Evolutionary conservation across 2,113 vertebrate species (phyloP).

Genomic region (Gopherus flavomarginatus): DNA sequence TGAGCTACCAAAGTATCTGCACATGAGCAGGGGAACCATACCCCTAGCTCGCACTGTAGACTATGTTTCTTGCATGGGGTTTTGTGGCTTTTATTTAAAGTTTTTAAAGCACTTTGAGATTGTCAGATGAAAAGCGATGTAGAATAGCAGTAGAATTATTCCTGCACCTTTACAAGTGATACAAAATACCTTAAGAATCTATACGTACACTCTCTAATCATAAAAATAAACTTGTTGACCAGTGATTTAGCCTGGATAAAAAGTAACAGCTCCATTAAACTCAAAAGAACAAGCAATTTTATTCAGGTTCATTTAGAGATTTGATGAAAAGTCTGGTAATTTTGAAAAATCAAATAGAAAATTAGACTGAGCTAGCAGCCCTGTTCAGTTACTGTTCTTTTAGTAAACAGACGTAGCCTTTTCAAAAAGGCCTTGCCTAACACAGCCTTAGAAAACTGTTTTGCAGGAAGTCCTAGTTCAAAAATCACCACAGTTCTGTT

Average conservation of each 20-base stretch:
- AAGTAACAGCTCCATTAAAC: conserved; percentile 63
- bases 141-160: neutral
- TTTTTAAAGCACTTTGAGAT: conserved; percentile 21
- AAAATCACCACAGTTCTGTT: conserved; percentile 32
- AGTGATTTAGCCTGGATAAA: conserved; percentile 51
- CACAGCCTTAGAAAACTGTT: neutral
- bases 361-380: neutral
- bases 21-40: neutral
- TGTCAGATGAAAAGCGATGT: neutral
- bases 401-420: neutral
- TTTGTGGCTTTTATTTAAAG: conserved; percentile 15
- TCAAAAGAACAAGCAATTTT: conserved; percentile 33
- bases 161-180: conserved; percentile 7
- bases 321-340: conserved; percentile 15
- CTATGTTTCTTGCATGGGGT: neutral
- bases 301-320: conserved; percentile 34
- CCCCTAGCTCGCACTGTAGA: neutral
- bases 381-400: neutral
- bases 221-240: neutral
- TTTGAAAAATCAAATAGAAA: conserved; percentile 35
- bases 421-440: neutral
- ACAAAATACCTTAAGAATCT: conserved; percentile 47
- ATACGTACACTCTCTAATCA: neutral
- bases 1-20: neutral
- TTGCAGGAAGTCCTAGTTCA: conserved; percentile 25